phyloP scores from a whole-genome alignment of 2,113 vertebrate species.

The Phasianus colchicus region DNA sequence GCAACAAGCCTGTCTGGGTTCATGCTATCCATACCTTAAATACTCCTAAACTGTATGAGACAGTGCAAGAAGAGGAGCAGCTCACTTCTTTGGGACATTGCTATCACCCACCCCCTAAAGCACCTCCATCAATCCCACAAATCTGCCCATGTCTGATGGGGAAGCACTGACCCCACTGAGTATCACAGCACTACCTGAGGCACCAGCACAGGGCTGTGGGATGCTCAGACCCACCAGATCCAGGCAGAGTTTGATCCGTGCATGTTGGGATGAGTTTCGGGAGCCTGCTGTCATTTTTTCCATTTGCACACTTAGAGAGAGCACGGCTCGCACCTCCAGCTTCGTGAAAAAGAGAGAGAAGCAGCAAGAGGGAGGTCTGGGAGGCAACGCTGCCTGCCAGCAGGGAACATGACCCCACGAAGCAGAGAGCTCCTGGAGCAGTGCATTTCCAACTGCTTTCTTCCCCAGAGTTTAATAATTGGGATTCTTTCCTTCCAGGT shows the following conservation, averaged over 20 bases:
- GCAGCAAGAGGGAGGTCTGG: background rate
- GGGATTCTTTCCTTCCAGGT: constrained; percentile 26
- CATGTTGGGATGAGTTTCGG: background rate
- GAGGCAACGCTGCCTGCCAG: background rate
- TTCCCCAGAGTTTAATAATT: constrained; percentile 6
- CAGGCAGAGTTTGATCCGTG: accelerated
- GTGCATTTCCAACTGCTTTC: background rate
- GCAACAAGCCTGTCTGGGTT: background rate
- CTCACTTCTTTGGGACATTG: background rate
- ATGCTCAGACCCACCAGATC: accelerated
- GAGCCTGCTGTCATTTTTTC: background rate
- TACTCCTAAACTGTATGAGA: accelerated
- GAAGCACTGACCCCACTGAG: background rate
- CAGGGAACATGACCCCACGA: background rate
- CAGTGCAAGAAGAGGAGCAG: background rate
- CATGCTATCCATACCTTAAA: accelerated
- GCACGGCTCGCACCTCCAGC: background rate
- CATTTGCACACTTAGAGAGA: background rate
- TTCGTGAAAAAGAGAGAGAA: background rate
- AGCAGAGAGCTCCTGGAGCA: background rate
- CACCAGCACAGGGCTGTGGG: background rate
- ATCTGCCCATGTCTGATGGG: background rate
- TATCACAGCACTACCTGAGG: background rate
- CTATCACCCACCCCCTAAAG: accelerated
- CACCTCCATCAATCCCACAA: background rate